These are phyloP conservation scores for Neuroscelio doddi DNA, from an alignment of 2,888 invertebrate genomes.

Conservation along the genomic window DNA sequence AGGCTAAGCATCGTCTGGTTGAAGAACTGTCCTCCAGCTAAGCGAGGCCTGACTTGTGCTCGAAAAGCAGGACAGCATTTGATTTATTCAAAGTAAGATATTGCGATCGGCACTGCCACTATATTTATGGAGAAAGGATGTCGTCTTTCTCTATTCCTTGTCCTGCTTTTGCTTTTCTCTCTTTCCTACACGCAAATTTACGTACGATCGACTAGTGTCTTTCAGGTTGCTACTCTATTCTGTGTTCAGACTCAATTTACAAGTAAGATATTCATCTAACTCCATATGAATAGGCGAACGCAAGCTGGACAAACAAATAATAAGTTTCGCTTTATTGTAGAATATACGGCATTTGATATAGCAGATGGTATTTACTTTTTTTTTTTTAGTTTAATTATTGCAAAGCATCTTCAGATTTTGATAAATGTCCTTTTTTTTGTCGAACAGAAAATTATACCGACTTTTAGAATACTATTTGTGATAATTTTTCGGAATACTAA, in stretches of 20 bases:
- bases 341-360: conserved; percentile 8
- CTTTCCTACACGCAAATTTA: conserved; percentile 29
- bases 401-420: too few species aligned
- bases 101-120: conserved; percentile 66
- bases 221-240: conserved; percentile 30
- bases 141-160: conserved; percentile 55
- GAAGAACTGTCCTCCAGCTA: conserved; percentile 57
- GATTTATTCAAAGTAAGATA: conserved; percentile 71
- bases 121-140: conserved; percentile 63
- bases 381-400: conserved; percentile 26
- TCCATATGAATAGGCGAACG: conserved; percentile 54
- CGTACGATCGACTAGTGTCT: conserved; percentile 22
- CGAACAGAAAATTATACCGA: too few species aligned
- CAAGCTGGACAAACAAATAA: conserved; percentile 55
- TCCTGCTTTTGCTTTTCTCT: conserved; percentile 49
- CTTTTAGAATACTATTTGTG: too few species aligned
- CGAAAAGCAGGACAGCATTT: conserved; percentile 63
- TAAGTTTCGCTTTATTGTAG: conserved; percentile 37
- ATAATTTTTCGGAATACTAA: too few species aligned
- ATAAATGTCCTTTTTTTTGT: too few species aligned
- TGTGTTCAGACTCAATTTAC: conserved; percentile 56
- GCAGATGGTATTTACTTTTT: conserved; percentile 30
- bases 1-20: conserved; percentile 63
- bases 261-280: conserved; percentile 67
- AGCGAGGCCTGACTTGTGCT: conserved; percentile 61